phyloP scores from a whole-genome alignment of 2,888 invertebrate species.

The Cheilosia pagana region DNA sequence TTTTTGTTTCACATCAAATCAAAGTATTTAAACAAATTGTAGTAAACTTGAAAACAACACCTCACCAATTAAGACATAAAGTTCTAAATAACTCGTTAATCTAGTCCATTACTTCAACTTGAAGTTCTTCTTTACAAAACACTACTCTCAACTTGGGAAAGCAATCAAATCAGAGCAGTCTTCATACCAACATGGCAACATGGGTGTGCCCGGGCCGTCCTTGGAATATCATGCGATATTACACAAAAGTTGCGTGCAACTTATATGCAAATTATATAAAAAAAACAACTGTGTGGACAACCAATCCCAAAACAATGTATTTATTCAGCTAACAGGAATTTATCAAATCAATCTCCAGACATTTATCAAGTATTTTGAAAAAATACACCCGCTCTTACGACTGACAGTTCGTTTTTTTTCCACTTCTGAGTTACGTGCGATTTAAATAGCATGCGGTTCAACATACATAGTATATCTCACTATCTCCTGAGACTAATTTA shows the following conservation, averaged over 20 bases:
- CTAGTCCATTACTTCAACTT: no score
- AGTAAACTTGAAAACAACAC: no score
- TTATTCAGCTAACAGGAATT: slow-evolving; percentile 40
- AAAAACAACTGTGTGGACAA: neutral
- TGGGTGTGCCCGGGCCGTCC: neutral
- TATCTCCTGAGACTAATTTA: slow-evolving; percentile 32
- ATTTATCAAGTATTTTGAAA: slow-evolving; percentile 18
- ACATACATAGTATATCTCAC: slow-evolving; percentile 38
- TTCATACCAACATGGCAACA: neutral
- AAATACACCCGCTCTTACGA: slow-evolving; percentile 3
- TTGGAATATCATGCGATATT: neutral
- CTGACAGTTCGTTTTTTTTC: neutral
- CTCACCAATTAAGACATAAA: no score
- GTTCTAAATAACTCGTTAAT: no score
- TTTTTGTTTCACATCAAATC: no score
- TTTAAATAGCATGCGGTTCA: slow-evolving; percentile 54
- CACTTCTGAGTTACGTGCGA: slow-evolving; percentile 14
- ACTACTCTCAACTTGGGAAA: neutral
- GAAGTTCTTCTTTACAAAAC: neutral
- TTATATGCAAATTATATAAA: slow-evolving; percentile 34
- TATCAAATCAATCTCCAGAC: slow-evolving; percentile 63
- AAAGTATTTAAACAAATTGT: no score
- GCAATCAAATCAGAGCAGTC: neutral
- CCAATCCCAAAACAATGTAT: slow-evolving; percentile 39
- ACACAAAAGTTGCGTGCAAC: slow-evolving; percentile 44